These are phyloP conservation scores for Turdus rufiventris DNA, from an alignment of 2,113 vertebrate species.

Conservation along the genomic window DNA sequence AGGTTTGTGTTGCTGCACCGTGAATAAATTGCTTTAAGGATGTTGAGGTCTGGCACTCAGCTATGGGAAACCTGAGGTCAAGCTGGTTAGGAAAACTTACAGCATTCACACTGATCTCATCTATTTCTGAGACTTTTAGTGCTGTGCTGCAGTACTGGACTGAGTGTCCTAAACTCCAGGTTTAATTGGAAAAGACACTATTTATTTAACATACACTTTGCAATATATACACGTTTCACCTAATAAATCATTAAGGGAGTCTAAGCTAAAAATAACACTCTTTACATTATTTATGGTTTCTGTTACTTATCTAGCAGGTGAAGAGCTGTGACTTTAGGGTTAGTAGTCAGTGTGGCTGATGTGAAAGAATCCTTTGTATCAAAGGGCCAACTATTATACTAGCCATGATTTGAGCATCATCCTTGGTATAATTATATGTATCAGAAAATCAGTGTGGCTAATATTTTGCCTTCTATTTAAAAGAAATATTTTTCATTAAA, in stretches of 20 bases:
- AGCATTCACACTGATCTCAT: neutral
- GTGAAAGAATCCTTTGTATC: neutral
- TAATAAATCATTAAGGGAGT: neutral
- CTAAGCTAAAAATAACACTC: neutral
- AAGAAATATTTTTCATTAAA: neutral
- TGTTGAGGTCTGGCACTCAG: neutral
- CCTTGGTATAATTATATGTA: neutral
- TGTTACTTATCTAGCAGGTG: neutral
- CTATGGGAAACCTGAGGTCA: rapidly evolving
- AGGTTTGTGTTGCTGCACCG: rapidly evolving
- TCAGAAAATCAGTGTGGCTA: neutral
- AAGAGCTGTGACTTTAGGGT: neutral
- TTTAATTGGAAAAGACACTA: neutral
- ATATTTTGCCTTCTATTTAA: neutral
- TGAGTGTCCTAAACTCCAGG: neutral
- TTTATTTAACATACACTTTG: neutral
- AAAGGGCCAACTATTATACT: neutral
- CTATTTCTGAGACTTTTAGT: neutral
- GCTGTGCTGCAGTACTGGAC: neutral
- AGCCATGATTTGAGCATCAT: neutral
- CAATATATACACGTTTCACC: neutral
- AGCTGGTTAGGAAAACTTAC: neutral
- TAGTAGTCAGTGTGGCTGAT: neutral
- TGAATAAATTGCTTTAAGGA: neutral
- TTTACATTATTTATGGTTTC: neutral